phyloP scores from a whole-genome alignment of 2,113 vertebrate genomes.

The Charadrius vociferus region DNA sequence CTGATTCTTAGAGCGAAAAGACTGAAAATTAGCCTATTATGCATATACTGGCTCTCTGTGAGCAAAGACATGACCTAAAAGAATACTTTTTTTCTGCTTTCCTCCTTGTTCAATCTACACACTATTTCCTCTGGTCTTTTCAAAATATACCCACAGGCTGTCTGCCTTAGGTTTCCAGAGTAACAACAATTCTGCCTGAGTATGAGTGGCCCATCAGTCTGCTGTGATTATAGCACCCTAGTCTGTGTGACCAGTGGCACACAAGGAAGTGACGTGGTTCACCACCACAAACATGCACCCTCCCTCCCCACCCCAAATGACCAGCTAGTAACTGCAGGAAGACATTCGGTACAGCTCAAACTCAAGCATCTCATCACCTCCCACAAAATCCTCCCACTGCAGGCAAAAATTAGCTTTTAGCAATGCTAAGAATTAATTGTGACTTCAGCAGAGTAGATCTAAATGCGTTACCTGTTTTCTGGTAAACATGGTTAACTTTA shows the following conservation, averaged over 20 bases:
- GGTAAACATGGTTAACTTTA: slow-evolving; percentile 80
- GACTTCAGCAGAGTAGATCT: not conserved
- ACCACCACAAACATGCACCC: fast-evolving
- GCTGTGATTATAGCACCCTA: too few species aligned
- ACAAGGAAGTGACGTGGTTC: not conserved
- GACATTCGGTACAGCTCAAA: not conserved
- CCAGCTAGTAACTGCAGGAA: not conserved
- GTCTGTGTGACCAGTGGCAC: not conserved
- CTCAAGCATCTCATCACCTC: not conserved
- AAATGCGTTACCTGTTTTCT: slow-evolving; percentile 83
- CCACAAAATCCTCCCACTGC: not conserved
- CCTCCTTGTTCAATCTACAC: not conserved
- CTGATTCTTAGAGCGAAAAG: not conserved
- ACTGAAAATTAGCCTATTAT: not conserved
- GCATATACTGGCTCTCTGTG: not conserved
- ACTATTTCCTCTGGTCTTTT: not conserved
- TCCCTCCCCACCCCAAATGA: not conserved
- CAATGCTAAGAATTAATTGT: not conserved
- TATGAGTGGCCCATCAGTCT: not conserved
- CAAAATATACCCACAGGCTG: not conserved
- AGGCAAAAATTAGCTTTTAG: not conserved
- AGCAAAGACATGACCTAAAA: not conserved
- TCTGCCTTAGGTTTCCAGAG: not conserved
- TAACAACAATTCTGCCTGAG: not conserved
- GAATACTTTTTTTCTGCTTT: not conserved